A percentile compares a stretch with the other conserved stretches of the same genome.
These are phyloP conservation scores for Vidua chalybeata DNA, from an alignment of 2,113 vertebrate species.

Conservation along the genomic window DNA sequence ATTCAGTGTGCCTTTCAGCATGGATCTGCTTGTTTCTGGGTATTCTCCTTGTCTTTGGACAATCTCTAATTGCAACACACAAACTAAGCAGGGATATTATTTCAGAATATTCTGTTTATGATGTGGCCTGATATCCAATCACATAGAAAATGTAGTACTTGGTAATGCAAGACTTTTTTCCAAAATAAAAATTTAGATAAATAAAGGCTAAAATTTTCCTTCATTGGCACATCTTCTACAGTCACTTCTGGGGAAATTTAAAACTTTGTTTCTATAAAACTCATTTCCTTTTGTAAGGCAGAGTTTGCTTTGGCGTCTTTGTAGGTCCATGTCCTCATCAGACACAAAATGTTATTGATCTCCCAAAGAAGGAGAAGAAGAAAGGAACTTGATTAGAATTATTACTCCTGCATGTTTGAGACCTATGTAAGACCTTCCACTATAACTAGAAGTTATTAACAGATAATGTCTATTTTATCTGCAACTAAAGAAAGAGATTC, in stretches of 20 bases:
- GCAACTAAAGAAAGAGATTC: neutral
- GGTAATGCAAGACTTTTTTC: neutral
- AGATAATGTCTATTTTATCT: neutral
- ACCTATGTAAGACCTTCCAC: neutral
- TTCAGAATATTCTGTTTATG: neutral
- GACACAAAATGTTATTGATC: neutral
- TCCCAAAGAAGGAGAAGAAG: neutral
- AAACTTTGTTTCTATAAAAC: neutral
- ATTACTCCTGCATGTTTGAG: neutral
- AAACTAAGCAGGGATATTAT: neutral
- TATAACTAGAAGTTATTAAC: neutral
- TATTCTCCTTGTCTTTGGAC: neutral
- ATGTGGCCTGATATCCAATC: fast-evolving
- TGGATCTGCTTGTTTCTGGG: neutral
- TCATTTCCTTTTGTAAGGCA: neutral
- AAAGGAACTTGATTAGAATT: neutral
- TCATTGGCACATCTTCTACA: neutral
- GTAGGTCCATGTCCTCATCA: neutral
- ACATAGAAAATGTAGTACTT: neutral
- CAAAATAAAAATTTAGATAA: neutral
- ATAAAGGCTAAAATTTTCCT: neutral
- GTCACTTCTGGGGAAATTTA: neutral
- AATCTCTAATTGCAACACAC: neutral
- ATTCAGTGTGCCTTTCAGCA: neutral
- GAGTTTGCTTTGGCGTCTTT: neutral